Evolutionary conservation across 2,888 invertebrate genomes (phyloP).

Genomic region (Dryobota labecula): DNA sequence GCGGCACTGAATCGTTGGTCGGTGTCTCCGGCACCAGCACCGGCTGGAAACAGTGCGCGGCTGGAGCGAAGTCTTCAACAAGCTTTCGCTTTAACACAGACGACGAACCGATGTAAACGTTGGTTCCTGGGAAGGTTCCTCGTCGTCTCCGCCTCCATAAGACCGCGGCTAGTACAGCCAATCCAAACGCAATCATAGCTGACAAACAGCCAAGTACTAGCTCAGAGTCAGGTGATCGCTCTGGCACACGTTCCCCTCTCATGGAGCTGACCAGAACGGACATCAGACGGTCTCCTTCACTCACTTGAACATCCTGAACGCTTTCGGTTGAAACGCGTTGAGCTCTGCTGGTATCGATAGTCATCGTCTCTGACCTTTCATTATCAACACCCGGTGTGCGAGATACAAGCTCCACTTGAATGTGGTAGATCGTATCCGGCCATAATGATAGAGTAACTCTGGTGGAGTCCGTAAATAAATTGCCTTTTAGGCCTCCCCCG

Average conservation of each 20-base stretch:
- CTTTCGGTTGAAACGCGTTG: conserved; percentile 92
- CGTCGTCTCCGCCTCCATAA: conserved; percentile 90
- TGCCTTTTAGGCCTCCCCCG: conserved; percentile 95
- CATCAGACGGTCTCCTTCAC: conserved; percentile 91
- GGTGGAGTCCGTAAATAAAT: conserved; percentile 95
- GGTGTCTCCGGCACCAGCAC: conserved; percentile 89
- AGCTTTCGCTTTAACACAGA: conserved; percentile 91
- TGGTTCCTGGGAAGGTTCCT: conserved; percentile 90
- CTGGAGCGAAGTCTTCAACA: conserved; percentile 90
- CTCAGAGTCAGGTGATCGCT: conserved; percentile 90
- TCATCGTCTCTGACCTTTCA: conserved; percentile 92
- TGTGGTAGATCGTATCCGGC: conserved; percentile 95
- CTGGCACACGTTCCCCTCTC: conserved; percentile 90
- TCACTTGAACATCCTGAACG: conserved; percentile 91
- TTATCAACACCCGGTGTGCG: conserved; percentile 91
- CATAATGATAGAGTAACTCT: conserved; percentile 94
- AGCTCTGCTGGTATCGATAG: conserved; percentile 91
- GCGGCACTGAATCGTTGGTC: conserved; percentile 82
- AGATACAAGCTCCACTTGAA: conserved; percentile 93
- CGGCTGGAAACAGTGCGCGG: conserved; percentile 90
- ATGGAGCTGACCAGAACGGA: conserved; percentile 92
- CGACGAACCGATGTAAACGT: conserved; percentile 91
- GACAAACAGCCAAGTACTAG: conserved; percentile 91
- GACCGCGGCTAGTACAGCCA: conserved; percentile 88
- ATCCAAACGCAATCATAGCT: conserved; percentile 88